phyloP scores from a whole-genome alignment of 2,113 vertebrate genomes.

The human region GRCh38 chr16:50244001-50244500 shows the following conservation, averaged over 20 bases:
- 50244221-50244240: background rate
- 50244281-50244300: fast-evolving
- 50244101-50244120: background rate
- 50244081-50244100: background rate
- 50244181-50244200: too few species aligned
- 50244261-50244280: background rate
- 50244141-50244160: background rate
- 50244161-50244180: background rate
- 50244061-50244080: background rate
- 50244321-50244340: background rate
- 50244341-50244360: background rate
- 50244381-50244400: background rate
- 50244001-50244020: background rate
- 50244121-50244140: too few species aligned
- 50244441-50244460: background rate
- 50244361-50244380: background rate
- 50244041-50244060: fast-evolving
- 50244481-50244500: background rate
- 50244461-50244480: background rate
- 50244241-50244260: too few species aligned
- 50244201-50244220: background rate
- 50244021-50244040: background rate
- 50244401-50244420: background rate
- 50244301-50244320: background rate
- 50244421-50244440: background rate